Base-by-base conservation (phyloP, 2,113 vertebrate species). In the Meleagris gallopavo region DNA sequence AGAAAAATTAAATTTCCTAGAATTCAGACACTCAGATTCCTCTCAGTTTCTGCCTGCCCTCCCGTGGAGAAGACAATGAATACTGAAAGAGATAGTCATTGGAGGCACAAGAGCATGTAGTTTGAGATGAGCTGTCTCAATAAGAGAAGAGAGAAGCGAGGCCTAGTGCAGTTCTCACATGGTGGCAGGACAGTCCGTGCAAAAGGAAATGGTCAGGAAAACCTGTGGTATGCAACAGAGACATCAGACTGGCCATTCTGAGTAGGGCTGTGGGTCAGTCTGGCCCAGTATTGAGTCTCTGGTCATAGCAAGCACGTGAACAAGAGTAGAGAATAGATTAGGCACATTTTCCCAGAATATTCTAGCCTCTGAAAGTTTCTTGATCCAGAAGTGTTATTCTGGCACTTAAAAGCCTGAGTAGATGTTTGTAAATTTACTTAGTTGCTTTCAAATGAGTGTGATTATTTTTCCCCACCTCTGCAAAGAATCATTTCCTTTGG, bases 281-380 rank as follows among this genome's bases (percentile, higher is more conserved):
- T 89, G 78, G 27, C 61, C 52, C 57, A 69, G 38, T 38, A 40
- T 24, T 2, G 4, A 52, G 36, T 30, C 22, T 87, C 67, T 95
- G 2, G 30, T 30, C 62, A 30, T 3, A 74, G 55, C 0, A 0
- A 64, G 74, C 41, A 43, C 0, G 0, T 64, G 76, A 73, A 4
- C 30, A 76, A 36, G 57, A 65, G 6, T 13, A 12, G 29, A 58
- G n/a, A 94, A 57, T 41, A 75, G 30, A 54, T 70, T 73, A 62
- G n/a, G 6, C 4, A 0, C 43, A 45, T 85, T 94, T 89, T 52
- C 71, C 61, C 21, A 46, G 36, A 61, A 72, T 54, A 72, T 30
- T 84, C 5, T 8, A 89, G 34, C 9, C 32, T 67, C 50, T 0
- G 0, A 71, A 88, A 71, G 64, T 67, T 15, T 82, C 43, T 41